phyloP scores from a whole-genome alignment of 2,888 invertebrate genomes.

The Ophion ellenae region DNA sequence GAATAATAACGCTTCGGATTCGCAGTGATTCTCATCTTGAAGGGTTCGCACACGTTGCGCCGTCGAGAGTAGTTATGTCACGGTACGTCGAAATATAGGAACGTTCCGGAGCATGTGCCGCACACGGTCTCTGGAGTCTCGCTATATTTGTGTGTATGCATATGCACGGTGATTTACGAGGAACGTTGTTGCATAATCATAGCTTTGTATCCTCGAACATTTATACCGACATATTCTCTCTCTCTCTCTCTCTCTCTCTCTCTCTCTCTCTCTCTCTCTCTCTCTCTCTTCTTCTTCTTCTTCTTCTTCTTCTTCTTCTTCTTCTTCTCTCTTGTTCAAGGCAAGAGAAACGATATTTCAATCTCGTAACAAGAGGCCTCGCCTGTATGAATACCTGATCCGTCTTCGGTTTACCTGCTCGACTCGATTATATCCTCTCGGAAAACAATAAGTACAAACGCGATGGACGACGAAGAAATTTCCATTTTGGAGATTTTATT shows the following conservation, averaged over 20 bases:
- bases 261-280: no score
- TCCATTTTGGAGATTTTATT: not conserved
- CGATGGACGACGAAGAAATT: not conserved
- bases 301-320: no score
- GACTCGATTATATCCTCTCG: conserved; percentile 14
- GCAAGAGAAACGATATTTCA: conserved; percentile 63
- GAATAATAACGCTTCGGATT: conserved; percentile 2
- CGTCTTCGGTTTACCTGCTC: conserved; percentile 28
- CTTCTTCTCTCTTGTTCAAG: conserved; percentile 25
- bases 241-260: conserved; percentile 15
- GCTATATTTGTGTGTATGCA: conserved; percentile 8
- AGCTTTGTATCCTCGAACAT: conserved; percentile 52
- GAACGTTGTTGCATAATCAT: conserved; percentile 58
- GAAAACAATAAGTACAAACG: not conserved
- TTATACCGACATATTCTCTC: conserved; percentile 37
- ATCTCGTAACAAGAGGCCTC: conserved; percentile 67
- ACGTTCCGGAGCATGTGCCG: conserved; percentile 38
- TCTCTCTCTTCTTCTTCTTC: no score
- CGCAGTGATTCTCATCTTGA: conserved; percentile 54
- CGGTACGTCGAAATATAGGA: conserved; percentile 14
- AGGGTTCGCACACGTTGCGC: conserved; percentile 54
- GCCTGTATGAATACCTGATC: conserved; percentile 54
- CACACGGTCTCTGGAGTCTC: conserved; percentile 22
- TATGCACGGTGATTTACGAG: conserved; percentile 39
- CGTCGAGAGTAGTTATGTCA: conserved; percentile 25